Evolutionary conservation across 1,140 invertebrate species (phyloP).

Genomic region (Sminthurinus signatus): DNA sequence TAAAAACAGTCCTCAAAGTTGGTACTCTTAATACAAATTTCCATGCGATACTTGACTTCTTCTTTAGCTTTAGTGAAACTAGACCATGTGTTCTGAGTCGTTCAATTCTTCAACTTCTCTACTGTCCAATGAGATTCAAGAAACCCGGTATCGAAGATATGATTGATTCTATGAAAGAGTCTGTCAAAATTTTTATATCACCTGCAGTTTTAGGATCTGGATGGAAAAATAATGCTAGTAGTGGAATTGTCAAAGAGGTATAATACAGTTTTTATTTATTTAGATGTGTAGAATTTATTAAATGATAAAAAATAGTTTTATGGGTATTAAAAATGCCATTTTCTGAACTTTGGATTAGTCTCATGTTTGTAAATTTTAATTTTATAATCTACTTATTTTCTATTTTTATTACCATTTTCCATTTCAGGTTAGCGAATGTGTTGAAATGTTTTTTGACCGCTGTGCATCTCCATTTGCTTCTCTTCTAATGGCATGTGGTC

Average conservation of each 20-base stretch:
- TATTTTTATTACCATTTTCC: neutral
- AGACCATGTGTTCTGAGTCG: conserved; percentile 89
- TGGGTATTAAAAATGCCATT: too few relatives aligned
- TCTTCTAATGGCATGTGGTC: conserved; percentile 84
- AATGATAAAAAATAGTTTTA: too few relatives aligned
- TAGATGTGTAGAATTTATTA: neutral
- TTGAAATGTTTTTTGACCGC: conserved; percentile 80
- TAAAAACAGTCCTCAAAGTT: conserved; percentile 71
- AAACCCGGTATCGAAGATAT: conserved; percentile 53
- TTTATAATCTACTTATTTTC: too few relatives aligned
- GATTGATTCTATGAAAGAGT: conserved; percentile 75
- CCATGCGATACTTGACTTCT: conserved; percentile 68
- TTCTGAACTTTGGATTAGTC: too few relatives aligned
- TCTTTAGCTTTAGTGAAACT: conserved; percentile 82
- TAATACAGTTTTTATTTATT: conserved; percentile 9
- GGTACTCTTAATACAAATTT: conserved; percentile 51
- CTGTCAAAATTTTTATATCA: conserved; percentile 76
- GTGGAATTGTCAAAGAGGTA: conserved; percentile 55
- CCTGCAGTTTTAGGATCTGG: conserved; percentile 67
- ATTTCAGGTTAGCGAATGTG: conserved; percentile 68
- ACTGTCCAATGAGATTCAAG: conserved; percentile 54
- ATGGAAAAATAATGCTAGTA: conserved; percentile 54
- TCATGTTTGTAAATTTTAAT: too few relatives aligned
- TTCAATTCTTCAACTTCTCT: conserved; percentile 79
- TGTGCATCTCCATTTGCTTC: conserved; percentile 80